Percentiles rank a stretch among this genome's conserved stretches.
These are phyloP conservation scores for Punctoribates punctum DNA, from an alignment of 2,888 invertebrate species.

Conservation along the genomic window DNA sequence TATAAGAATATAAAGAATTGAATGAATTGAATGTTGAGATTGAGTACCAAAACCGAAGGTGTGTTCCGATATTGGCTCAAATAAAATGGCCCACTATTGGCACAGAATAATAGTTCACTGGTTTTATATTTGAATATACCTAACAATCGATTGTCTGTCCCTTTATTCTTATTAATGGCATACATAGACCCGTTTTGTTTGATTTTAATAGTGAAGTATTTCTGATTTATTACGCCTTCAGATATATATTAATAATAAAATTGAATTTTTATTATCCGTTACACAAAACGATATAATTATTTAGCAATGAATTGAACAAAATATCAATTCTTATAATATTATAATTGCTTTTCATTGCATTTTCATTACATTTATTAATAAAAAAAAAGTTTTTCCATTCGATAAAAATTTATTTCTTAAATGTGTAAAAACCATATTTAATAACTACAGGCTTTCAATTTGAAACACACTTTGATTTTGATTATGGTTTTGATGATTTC, in stretches of 20 bases:
- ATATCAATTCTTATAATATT: not conserved
- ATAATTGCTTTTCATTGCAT: not conserved
- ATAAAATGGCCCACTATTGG: not conserved
- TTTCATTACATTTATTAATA: not conserved
- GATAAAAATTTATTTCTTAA: not conserved
- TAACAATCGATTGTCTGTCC: not conserved
- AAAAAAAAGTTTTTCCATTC: not conserved
- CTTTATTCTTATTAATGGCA: constrained; percentile 14
- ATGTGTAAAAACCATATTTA: not conserved
- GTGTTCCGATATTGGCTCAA: not conserved
- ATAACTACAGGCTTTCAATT: not conserved
- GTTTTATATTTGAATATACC: not conserved
- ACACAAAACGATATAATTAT: constrained; percentile 7
- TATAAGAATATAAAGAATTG: not conserved
- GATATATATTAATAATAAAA: constrained; percentile 14
- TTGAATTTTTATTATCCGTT: not conserved
- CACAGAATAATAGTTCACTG: constrained; percentile 8
- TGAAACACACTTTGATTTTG: not conserved
- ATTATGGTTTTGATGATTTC: not conserved
- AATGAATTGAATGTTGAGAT: not conserved
- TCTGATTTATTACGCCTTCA: constrained; percentile 27
- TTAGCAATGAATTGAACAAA: not conserved
- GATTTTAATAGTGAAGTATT: constrained; percentile 14
- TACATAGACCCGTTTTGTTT: constrained; percentile 29
- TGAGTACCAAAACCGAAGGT: not conserved